phyloP scores from a whole-genome alignment of 1,140 invertebrate genomes.

The Arctopsyche grandis region DNA sequence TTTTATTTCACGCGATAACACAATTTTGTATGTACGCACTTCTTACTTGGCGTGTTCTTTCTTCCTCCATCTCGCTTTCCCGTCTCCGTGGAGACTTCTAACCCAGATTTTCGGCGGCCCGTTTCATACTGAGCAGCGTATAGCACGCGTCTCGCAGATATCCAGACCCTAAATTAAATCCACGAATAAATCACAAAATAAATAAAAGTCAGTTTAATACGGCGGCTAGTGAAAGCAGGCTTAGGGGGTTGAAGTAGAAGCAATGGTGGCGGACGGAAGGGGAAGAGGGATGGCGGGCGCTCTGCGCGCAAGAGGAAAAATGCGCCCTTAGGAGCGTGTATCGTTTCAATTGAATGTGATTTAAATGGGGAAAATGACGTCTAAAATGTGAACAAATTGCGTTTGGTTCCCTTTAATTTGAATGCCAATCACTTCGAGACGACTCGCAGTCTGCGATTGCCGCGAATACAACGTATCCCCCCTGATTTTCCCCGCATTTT shows the following conservation, averaged over 20 bases:
- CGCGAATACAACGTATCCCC: not conserved
- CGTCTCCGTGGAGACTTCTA: constrained; percentile 28
- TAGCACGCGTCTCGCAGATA: constrained; percentile 9
- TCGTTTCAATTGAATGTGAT: constrained; percentile 54
- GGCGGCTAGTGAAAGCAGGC: constrained; percentile 20
- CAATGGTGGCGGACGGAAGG: not conserved
- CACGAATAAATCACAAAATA: constrained; percentile 47
- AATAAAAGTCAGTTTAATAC: constrained; percentile 45
- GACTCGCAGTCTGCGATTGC: not conserved
- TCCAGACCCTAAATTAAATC: constrained; percentile 43
- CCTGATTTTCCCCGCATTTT: not conserved
- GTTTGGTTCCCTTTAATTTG: constrained; percentile 54
- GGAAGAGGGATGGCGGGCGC: not conserved
- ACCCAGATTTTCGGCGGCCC: constrained; percentile 16
- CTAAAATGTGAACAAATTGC: constrained; percentile 53
- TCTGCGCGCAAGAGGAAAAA: constrained; percentile 15
- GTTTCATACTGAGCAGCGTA: not conserved
- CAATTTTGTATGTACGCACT: not conserved
- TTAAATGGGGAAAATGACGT: constrained; percentile 55
- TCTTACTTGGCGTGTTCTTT: not conserved
- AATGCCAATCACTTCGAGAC: constrained; percentile 53
- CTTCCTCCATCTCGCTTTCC: not conserved
- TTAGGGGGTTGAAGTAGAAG: not conserved
- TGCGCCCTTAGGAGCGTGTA: constrained; percentile 40
- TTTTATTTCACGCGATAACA: not conserved